Evolutionary conservation across 2,888 invertebrate genomes (phyloP).

Genomic region (Morpho helenor): DNA sequence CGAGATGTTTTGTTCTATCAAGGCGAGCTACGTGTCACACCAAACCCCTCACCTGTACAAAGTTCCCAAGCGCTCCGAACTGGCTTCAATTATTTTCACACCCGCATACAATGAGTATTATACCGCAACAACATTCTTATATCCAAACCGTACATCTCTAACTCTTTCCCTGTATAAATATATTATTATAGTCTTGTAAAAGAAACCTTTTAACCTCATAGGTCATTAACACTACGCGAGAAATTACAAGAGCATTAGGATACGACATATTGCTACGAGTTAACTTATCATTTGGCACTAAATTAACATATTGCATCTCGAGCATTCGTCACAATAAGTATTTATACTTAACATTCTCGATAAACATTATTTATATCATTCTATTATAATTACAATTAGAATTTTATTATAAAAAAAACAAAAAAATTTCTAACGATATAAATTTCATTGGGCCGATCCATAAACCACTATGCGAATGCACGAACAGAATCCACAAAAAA

Average conservation of each 20-base stretch:
- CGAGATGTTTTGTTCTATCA: too few relatives aligned
- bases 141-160: constrained; percentile 73
- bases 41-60: not conserved
- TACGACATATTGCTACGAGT: constrained; percentile 77
- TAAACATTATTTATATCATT: constrained; percentile 41
- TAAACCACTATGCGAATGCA: constrained; percentile 40
- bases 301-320: constrained; percentile 78
- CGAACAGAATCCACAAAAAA: constrained; percentile 40
- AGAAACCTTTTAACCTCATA: constrained; percentile 76
- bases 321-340: constrained; percentile 66
- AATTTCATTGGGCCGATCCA: constrained; percentile 56
- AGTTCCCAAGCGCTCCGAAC: constrained; percentile 1
- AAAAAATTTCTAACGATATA: constrained; percentile 58
- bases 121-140: constrained; percentile 73
- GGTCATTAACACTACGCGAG: constrained; percentile 76
- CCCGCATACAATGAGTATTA: constrained; percentile 73
- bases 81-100: constrained; percentile 60
- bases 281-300: constrained; percentile 80
- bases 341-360: constrained; percentile 60
- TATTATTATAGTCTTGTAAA: constrained; percentile 76
- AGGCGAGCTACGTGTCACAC: not conserved
- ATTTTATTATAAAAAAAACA: constrained; percentile 44
- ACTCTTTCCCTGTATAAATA: constrained; percentile 79
- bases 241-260: constrained; percentile 76
- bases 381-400: constrained; percentile 54